Evolutionary conservation across 2,113 vertebrate genomes (phyloP).

Genomic region (Clarias macrocephalus): DNA sequence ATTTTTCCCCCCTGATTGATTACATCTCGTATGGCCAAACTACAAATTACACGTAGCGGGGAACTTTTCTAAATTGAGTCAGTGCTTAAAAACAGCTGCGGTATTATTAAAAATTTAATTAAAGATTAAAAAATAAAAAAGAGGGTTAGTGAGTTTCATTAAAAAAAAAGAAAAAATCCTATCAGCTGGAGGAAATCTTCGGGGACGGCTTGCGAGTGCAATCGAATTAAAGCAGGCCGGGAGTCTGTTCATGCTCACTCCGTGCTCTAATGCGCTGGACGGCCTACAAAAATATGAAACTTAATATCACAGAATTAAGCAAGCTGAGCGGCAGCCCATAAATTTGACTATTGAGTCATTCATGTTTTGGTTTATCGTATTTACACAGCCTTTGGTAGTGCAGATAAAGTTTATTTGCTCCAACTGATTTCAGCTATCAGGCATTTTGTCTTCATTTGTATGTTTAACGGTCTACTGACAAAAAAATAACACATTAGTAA

Average conservation of each 20-base stretch:
- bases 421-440: slow-evolving; percentile 24
- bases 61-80: neutral
- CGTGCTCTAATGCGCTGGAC: slow-evolving; percentile 47
- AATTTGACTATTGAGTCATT: slow-evolving; percentile 37
- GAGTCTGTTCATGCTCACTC: slow-evolving; percentile 47
- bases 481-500: neutral
- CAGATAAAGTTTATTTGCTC: slow-evolving; percentile 20
- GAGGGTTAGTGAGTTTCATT: neutral
- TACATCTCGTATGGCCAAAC: slow-evolving; percentile 1
- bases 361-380: slow-evolving; percentile 43
- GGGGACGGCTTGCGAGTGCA: slow-evolving; percentile 41
- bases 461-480: neutral
- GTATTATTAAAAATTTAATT: slow-evolving; percentile 5
- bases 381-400: slow-evolving; percentile 33
- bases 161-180: slow-evolving; percentile 21
- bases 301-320: slow-evolving; percentile 45
- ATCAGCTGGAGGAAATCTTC: slow-evolving; percentile 33
- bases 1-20: neutral
- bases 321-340: slow-evolving; percentile 30
- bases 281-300: slow-evolving; percentile 49
- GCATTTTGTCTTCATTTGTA: slow-evolving; percentile 14
- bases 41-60: neutral
- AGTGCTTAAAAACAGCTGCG: neutral
- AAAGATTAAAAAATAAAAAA: neutral
- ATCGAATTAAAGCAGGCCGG: slow-evolving; percentile 50